These are phyloP conservation scores for Conus betulinus DNA, from an alignment of 1,140 invertebrate species.

Conservation along the genomic window DNA sequence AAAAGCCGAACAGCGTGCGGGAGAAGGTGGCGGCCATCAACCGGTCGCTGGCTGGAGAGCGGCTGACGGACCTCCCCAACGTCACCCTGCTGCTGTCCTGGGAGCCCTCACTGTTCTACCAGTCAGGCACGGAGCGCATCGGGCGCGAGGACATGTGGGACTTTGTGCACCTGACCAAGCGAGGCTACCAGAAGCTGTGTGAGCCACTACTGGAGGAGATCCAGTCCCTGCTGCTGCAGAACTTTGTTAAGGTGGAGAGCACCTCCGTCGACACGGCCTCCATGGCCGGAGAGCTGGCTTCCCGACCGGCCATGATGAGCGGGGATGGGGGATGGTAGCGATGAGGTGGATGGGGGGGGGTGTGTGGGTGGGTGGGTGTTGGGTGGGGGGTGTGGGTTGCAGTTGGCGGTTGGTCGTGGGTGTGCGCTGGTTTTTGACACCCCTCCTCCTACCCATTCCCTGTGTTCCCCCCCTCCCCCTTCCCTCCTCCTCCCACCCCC, in stretches of 20 bases:
- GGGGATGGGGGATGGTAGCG: not conserved
- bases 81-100: conserved; percentile 78
- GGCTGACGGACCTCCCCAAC: conserved; percentile 79
- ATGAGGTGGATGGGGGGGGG: no score
- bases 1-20: conserved; percentile 86
- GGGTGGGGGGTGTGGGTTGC: no score
- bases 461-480: no score
- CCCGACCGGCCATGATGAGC: conserved; percentile 34
- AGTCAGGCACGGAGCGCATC: conserved; percentile 82
- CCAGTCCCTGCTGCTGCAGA: conserved; percentile 69
- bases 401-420: no score
- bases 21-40: conserved; percentile 87
- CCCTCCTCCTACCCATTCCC: no score
- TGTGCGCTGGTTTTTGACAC: no score
- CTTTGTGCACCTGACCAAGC: conserved; percentile 89
- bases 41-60: conserved; percentile 81
- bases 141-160: conserved; percentile 92
- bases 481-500: no score
- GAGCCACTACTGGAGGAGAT: conserved; percentile 73
- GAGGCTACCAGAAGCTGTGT: conserved; percentile 83
- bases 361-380: no score
- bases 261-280: conserved; percentile 62
- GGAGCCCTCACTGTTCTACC: conserved; percentile 83
- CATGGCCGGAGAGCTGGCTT: conserved; percentile 57
- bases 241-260: conserved; percentile 70